phyloP scores from a whole-genome alignment of 2,113 vertebrate genomes.

The Microcebus griseorufus region DNA sequence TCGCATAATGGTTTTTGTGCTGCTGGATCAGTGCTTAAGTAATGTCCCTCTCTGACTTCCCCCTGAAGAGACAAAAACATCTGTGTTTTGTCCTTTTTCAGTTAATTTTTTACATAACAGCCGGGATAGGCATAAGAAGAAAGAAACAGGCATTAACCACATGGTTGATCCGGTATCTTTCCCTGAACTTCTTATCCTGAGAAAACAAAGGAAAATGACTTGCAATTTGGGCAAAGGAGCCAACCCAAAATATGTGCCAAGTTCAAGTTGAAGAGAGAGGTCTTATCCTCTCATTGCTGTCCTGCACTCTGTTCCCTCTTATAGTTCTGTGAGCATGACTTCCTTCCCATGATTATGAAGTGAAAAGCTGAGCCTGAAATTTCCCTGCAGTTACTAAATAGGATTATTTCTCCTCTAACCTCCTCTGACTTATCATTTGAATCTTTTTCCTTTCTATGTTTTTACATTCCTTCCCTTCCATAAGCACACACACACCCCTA shows the following conservation, averaged over 20 bases:
- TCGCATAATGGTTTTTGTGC: background rate
- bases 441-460: background rate
- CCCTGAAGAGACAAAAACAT: background rate
- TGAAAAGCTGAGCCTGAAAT: background rate
- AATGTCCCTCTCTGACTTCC: conserved; percentile 8
- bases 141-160: background rate
- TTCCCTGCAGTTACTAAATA: background rate
- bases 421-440: background rate
- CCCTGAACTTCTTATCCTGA: background rate
- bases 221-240: background rate
- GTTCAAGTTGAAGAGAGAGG: background rate
- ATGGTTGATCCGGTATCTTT: background rate
- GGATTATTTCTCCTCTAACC: background rate
- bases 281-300: too few species aligned
- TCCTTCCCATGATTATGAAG: background rate
- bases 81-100: background rate
- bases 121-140: background rate
- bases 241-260: background rate
- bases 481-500: background rate
- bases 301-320: background rate
- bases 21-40: background rate
- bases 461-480: background rate
- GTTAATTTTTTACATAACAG: background rate
- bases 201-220: background rate
- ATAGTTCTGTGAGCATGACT: background rate